Base-by-base conservation (phyloP, 2,888 invertebrate genomes). In the Agrenia bidenticulata region DNA sequence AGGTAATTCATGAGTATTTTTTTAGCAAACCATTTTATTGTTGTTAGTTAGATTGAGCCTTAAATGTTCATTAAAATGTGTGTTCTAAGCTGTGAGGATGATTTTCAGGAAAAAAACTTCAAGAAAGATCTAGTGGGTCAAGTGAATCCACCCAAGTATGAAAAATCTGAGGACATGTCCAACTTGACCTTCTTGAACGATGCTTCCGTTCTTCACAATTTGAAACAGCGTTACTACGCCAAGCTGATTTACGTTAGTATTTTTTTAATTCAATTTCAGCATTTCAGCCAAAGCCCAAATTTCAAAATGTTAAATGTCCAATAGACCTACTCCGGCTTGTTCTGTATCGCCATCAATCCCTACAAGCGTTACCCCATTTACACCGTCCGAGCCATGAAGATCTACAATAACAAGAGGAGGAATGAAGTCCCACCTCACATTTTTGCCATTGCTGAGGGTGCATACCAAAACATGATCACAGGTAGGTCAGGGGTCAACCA, bases 331-430 rank as follows among this genome's bases (percentile, higher is more conserved):
- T 99, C 98, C 80, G 99, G 99, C 83, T 90, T 99, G 83, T 99
- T 99, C 90, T 98, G 98, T 84, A 96, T 99, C 82, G 97, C 97
- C 82, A 95, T 99, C 89, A 99, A 99, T 86, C 98, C 99, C 77
- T 99, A 98, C 91, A 96, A 96, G 86, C 90, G 98, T 81, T 95
- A 90, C 86, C 98, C 98, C 79, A 98, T 99, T 84, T 99, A 99
- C 87, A 96, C 95, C 78, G 86, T 87, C 82, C 89, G 94, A 84
- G 94, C 96, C 80, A 95, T 98, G 82, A 90, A 88, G 84, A 87
- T 97, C 83, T 99, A 96, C 91, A 90, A 95, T 86, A 97, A 97
- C 84, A 98, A 94, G 87, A 92, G 98, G 86, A 92, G 95, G 85
- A 94, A 90, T 85, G 98, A 99, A 86, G 96, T 99, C 81, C 98